Conservation (phyloP, 37 sponge, comb jelly and placozoan genomes). For the Spongilla lacustris region DNA sequence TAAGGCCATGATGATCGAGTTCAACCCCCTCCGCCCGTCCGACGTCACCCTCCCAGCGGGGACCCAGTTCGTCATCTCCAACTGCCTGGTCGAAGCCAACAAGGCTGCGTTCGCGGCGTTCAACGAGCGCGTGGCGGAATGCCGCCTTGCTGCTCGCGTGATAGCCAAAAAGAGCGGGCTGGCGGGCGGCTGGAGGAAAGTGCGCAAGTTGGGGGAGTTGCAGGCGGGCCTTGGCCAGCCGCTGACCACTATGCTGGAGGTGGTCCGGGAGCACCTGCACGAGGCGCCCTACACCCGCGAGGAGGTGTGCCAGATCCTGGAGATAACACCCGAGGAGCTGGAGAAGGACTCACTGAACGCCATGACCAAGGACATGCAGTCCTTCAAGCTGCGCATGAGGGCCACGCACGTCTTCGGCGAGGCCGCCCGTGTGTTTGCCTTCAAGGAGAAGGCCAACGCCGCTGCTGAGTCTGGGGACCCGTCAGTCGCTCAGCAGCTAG, state of each 20-base stretch:
- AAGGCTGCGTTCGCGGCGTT: conserved; percentile 77
- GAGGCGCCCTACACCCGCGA: conserved; percentile 74
- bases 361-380: conserved; percentile 38
- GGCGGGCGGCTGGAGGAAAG: conserved; percentile 67
- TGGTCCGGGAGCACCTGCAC: conserved; percentile 78
- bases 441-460: conserved; percentile 60
- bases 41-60: conserved; percentile 77
- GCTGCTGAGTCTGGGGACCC: not conserved
- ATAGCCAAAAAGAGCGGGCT: conserved; percentile 67
- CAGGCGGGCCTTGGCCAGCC: conserved; percentile 38
- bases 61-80: conserved; percentile 83
- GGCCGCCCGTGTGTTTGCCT: conserved; percentile 76
- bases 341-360: conserved; percentile 31
- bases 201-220: conserved; percentile 57
- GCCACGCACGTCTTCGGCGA: conserved; percentile 90
- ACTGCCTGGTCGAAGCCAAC: conserved; percentile 71
- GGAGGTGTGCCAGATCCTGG: conserved; percentile 76
- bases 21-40: conserved; percentile 79
- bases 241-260: conserved; percentile 56
- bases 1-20: conserved; percentile 87
- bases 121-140: conserved; percentile 93
- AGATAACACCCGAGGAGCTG: conserved; percentile 56
- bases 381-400: conserved; percentile 81
- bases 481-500: conserved; percentile 62
- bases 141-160: conserved; percentile 86